A percentile compares a stretch with the other conserved stretches of the same genome.
Evolutionary conservation across 2,888 invertebrate genomes (phyloP).

Genomic region (Lasioglossum marginatum): DNA sequence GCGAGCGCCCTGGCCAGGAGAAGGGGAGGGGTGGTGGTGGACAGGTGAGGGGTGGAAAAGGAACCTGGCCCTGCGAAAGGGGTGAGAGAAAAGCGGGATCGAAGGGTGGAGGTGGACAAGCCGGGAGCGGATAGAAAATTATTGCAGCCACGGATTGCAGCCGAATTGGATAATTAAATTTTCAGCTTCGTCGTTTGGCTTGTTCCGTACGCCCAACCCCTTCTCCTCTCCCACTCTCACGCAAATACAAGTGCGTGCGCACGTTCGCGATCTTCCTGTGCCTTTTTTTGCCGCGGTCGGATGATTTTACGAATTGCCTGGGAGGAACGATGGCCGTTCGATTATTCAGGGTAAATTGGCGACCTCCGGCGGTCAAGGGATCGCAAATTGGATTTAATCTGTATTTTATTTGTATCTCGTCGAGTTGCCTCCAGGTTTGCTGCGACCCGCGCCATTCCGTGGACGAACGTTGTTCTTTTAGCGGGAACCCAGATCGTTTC

Average conservation of each 20-base stretch:
- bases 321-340: background rate
- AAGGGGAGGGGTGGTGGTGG: background rate
- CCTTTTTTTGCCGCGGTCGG: constrained; percentile 1
- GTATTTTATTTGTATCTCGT: constrained; percentile 10
- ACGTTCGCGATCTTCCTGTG: constrained; percentile 48
- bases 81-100: constrained; percentile 44
- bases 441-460: background rate
- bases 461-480: background rate
- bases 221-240: background rate
- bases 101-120: constrained; percentile 32
- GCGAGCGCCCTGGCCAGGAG: constrained; percentile 28
- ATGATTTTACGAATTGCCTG: constrained; percentile 16
- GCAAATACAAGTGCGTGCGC: background rate
- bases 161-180: constrained; percentile 77
- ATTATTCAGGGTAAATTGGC: constrained; percentile 12
- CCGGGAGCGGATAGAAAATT: constrained; percentile 69
- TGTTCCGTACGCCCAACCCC: constrained; percentile 1
- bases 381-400: constrained; percentile 9
- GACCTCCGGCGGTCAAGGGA: background rate
- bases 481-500: background rate
- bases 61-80: constrained; percentile 19
- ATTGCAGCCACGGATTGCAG: constrained; percentile 73
- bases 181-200: constrained; percentile 65
- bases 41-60: constrained; percentile 34
- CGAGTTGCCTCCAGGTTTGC: background rate